Evolutionary conservation across 2,888 invertebrate genomes (phyloP), one percentile per base, ranked within the genome.

Genomic region (Rhynchonema sp.): DNA sequence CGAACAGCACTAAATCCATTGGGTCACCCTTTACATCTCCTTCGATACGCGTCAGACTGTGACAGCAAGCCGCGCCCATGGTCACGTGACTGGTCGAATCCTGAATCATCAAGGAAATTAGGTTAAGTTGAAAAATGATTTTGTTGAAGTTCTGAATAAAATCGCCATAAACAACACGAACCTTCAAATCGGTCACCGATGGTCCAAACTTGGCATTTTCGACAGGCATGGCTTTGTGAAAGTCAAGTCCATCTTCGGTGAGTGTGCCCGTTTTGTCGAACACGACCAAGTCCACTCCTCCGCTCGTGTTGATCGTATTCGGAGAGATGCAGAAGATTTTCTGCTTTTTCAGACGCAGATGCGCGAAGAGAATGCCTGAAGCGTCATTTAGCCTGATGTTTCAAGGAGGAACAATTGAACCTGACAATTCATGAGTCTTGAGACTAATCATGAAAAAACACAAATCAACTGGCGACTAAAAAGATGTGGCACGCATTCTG

Each of bases 271-370:
- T 89, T 52, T 63, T 89, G 75, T 89, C 89, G 74, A 89, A 89
- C 74, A 87, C 88, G 72, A 87, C 83, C 22, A 72, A 66, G 61
- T 77, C 74, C 25, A 77, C 62, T 60, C 75, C 72, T 17, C 76
- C 94, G 63, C 88, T 85, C 26, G 92, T 87, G 71, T 91, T 94
- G 65, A 94, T 91, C 0, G 87, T 84, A 17, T 90, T 79, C 0
- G 92, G 91, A 68, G 88, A 88, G 65, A 92, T 89, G 72, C 92
- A 94, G 71, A 85, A 86, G 60, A 94, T 85, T 56, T 83, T 73
- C 77, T 83, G 83, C 49, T 80, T 80, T 73, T 85, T 82, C 56
- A 94, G 79, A 13, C 92, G 79, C 59, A 81, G 80, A 71, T 91
- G 90, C 0, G 92, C 92, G 74, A 90, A 88, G 68, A 88, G 80